phyloP scores from a whole-genome alignment of 2,113 vertebrate species.

The Stegostoma tigrinum region DNA sequence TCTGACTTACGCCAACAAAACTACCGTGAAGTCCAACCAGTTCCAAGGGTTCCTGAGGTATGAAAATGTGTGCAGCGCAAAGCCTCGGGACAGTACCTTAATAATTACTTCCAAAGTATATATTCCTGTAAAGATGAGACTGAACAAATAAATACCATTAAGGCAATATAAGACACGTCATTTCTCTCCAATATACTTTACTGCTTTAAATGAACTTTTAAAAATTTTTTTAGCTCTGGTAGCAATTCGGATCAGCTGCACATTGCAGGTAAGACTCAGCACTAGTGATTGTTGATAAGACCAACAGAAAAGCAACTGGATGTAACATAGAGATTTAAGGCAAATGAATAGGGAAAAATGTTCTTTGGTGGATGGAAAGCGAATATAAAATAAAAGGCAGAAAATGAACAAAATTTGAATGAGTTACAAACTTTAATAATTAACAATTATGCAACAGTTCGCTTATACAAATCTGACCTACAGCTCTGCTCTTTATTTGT shows the following conservation, averaged over 20 bases:
- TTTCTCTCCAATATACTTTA: not conserved
- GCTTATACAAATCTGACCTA: not conserved
- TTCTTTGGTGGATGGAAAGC: not conserved
- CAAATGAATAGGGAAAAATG: not conserved
- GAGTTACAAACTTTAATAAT: not conserved
- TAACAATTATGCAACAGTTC: not conserved
- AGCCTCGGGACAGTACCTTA: slow-evolving; percentile 38
- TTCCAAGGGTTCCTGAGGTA: slow-evolving; percentile 39
- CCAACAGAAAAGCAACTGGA: not conserved
- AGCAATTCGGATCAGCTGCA: not conserved
- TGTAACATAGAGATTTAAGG: not conserved
- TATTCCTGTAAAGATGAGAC: slow-evolving; percentile 39
- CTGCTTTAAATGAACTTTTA: not conserved
- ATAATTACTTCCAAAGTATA: slow-evolving; percentile 38
- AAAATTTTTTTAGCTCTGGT: not conserved
- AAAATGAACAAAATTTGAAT: not conserved
- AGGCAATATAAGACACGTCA: not conserved
- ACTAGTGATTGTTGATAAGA: not conserved
- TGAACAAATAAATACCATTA: slow-evolving; percentile 26
- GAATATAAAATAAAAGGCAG: not conserved
- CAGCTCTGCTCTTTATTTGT: not conserved
- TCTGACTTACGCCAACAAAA: slow-evolving; percentile 38
- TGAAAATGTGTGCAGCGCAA: slow-evolving; percentile 34
- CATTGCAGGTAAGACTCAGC: not conserved
- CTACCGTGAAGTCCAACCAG: slow-evolving; percentile 40